Percentiles rank a stretch among this genome's conserved stretches.
Conservation (phyloP, 2,888 invertebrate species). For the Lacanobia oleracea region DNA sequence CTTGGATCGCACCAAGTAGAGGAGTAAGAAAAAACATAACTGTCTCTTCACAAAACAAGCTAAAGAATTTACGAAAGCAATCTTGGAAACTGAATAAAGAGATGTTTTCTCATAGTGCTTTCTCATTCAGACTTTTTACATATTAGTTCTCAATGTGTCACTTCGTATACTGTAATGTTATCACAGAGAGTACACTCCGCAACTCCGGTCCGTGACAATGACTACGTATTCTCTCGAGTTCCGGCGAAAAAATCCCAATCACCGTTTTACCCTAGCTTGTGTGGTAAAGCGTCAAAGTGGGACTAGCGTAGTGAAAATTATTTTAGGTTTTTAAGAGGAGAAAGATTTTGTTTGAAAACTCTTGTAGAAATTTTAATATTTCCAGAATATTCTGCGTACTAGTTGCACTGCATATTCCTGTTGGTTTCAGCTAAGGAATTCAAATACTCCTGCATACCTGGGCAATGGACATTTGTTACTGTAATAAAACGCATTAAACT, state of each 20-base stretch:
- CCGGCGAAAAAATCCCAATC: slow-evolving; percentile 1
- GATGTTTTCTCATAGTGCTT: background rate
- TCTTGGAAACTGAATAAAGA: background rate
- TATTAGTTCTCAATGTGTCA: slow-evolving; percentile 1
- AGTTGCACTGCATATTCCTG: slow-evolving; percentile 16
- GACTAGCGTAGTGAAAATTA: background rate
- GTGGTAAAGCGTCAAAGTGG: background rate
- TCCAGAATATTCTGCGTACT: background rate
- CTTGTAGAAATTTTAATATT: background rate
- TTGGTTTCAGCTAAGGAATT: slow-evolving; percentile 35
- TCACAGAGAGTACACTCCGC: slow-evolving; percentile 4
- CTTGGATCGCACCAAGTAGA: background rate
- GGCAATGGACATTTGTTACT: slow-evolving; percentile 38
- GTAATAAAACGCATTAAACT: slow-evolving; percentile 45
- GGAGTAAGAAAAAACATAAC: background rate
- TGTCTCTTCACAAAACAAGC: slow-evolving; percentile 1
- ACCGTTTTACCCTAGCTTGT: slow-evolving; percentile 18
- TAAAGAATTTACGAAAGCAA: background rate
- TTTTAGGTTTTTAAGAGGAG: background rate
- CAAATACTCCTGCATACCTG: slow-evolving; percentile 29
- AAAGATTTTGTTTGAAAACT: background rate
- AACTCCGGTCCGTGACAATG: slow-evolving; percentile 3
- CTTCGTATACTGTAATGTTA: background rate
- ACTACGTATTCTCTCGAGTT: slow-evolving; percentile 5
- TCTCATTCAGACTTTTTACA: background rate